phyloP scores from a whole-genome alignment of 2,113 vertebrate species.

The Patagioenas fasciata region DNA sequence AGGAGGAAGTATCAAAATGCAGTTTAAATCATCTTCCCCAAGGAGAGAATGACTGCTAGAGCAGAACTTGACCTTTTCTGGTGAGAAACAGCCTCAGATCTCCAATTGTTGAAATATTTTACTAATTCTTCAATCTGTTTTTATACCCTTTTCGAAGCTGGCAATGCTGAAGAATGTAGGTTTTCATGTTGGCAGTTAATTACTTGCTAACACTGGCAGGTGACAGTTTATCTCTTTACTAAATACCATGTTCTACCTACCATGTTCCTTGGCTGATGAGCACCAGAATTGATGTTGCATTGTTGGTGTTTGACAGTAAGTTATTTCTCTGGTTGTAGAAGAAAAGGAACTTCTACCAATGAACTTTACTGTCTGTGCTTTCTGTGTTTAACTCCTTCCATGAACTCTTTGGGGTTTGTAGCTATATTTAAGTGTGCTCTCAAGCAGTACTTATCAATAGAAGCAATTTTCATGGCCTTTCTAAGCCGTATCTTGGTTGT shows the following conservation, averaged over 20 bases:
- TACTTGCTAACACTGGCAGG: fast-evolving
- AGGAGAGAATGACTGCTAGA: not conserved
- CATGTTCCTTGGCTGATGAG: not conserved
- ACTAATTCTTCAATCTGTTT: not conserved
- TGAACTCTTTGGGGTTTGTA: not conserved
- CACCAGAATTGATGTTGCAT: not conserved
- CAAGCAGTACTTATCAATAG: not conserved
- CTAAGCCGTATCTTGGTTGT: not conserved
- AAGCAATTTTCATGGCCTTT: not conserved
- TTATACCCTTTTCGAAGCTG: not conserved
- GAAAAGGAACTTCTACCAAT: not conserved
- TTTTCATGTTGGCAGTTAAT: not conserved
- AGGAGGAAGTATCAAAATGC: not conserved
- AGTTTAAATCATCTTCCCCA: not conserved
- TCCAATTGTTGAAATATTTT: not conserved
- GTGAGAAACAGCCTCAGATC: not conserved
- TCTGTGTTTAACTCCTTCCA: not conserved
- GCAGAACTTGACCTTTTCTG: not conserved
- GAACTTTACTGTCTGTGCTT: not conserved
- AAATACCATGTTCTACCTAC: not conserved
- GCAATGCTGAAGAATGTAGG: not conserved
- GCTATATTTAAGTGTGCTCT: not conserved
- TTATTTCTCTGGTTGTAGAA: not conserved
- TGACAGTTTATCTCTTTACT: not conserved
- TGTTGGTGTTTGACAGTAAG: not conserved